These are phyloP conservation scores for Lycaena phlaeas DNA, from an alignment of 2,888 invertebrate genomes.

Conservation along the genomic window DNA sequence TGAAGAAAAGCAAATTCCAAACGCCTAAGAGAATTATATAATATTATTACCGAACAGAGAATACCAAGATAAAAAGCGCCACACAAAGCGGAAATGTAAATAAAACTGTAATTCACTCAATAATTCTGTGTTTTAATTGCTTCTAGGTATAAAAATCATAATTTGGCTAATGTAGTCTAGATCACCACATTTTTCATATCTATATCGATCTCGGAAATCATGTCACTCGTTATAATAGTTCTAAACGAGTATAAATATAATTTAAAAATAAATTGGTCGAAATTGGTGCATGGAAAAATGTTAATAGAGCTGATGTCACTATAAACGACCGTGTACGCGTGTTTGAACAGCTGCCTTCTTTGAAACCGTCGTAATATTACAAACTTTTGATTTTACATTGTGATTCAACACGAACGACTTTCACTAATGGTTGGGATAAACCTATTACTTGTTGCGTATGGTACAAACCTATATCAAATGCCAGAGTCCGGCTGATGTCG, in stretches of 20 bases:
- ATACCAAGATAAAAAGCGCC: too few relatives aligned
- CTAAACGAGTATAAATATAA: neutral
- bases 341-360: constrained; percentile 64
- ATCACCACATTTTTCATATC: too few relatives aligned
- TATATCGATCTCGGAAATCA: too few relatives aligned
- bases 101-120: too few relatives aligned
- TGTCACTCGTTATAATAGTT: too few relatives aligned
- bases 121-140: too few relatives aligned
- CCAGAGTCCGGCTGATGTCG: constrained; percentile 49
- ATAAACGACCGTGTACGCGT: constrained; percentile 28
- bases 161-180: too few relatives aligned
- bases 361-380: constrained; percentile 42
- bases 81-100: too few relatives aligned
- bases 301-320: constrained; percentile 46
- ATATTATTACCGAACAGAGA: too few relatives aligned
- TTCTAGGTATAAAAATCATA: too few relatives aligned
- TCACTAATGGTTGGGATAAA: constrained; percentile 22
- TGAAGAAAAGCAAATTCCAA: too few relatives aligned
- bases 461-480: constrained; percentile 39
- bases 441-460: constrained; percentile 16
- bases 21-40: too few relatives aligned
- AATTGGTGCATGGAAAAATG: neutral
- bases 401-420: constrained; percentile 20
- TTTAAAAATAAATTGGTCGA: neutral
- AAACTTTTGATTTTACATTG: constrained; percentile 22